A percentile compares a stretch with the other conserved stretches of the same genome.
Evolutionary conservation across 2,797 vertebrate genomes (phyloP).

Genomic region (Pteropus rufus): DNA sequence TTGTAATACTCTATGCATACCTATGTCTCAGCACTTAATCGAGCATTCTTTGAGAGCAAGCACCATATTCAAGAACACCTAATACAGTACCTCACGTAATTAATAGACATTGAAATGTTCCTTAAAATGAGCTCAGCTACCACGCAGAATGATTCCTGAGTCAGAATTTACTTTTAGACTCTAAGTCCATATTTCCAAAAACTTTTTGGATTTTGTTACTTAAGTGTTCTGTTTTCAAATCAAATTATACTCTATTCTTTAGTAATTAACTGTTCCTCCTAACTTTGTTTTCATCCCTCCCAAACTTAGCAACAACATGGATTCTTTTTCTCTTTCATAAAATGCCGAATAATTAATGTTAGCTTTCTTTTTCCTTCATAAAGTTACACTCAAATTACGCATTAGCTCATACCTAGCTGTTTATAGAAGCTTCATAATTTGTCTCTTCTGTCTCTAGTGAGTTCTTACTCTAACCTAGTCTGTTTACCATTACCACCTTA

Average conservation of each 20-base stretch:
- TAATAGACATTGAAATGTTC: not conserved
- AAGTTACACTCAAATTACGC: not conserved
- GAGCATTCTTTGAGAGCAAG: not conserved
- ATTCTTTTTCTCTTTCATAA: not conserved
- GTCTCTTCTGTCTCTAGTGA: not conserved
- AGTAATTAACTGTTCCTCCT: not conserved
- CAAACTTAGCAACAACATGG: not conserved
- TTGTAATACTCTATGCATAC: not conserved
- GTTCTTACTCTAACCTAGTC: not conserved
- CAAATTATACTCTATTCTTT: not conserved
- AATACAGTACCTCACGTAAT: not conserved
- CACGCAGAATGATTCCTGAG: not conserved
- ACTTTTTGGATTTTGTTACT: not conserved
- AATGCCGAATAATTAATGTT: not conserved
- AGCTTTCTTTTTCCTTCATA: not conserved
- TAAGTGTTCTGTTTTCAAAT: slow-evolving; percentile 8
- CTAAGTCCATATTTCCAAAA: not conserved
- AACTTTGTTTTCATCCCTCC: not conserved
- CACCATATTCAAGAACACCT: not conserved
- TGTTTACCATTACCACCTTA: not conserved
- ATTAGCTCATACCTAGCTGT: not conserved
- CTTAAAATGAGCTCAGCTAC: not conserved
- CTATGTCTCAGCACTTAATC: not conserved
- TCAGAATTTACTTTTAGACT: not conserved
- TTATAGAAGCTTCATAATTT: not conserved